These are phyloP conservation scores for Chydorus sphaericus DNA, from an alignment of 2,888 invertebrate species.

Conservation along the genomic window DNA sequence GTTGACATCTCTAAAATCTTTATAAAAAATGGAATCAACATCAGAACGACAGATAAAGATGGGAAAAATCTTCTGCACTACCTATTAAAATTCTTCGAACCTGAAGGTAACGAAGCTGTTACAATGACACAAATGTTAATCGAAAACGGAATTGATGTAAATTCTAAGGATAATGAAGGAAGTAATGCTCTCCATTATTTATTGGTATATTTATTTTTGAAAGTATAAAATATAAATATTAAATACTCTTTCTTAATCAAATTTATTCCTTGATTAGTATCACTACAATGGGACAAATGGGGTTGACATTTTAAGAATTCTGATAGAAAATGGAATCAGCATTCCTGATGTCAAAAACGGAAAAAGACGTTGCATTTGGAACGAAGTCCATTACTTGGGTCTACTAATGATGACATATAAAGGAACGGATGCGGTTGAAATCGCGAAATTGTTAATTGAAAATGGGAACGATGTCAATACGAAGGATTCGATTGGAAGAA, in stretches of 20 bases:
- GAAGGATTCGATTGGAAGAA: neutral
- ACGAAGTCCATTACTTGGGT: no score
- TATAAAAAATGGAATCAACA: neutral
- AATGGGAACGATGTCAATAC: neutral
- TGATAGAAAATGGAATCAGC: no score
- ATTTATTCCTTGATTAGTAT: no score
- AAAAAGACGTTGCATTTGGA: no score
- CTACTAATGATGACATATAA: no score
- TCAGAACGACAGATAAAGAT: no score
- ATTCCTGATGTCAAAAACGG: no score
- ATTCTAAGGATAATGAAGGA: neutral
- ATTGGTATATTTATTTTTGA: no score
- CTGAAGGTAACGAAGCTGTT: neutral
- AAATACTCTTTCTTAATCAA: no score
- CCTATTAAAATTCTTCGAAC: neutral
- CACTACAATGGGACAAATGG: no score
- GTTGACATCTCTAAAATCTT: neutral
- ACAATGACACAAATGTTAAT: neutral
- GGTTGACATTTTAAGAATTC: no score
- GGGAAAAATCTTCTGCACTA: neutral
- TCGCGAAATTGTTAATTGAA: neutral
- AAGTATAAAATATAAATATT: no score
- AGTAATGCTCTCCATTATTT: neutral
- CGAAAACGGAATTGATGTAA: neutral
- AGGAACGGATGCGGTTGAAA: neutral